Conservation (phyloP, 2,797 vertebrate genomes). For the Myotis vivesi region DNA sequence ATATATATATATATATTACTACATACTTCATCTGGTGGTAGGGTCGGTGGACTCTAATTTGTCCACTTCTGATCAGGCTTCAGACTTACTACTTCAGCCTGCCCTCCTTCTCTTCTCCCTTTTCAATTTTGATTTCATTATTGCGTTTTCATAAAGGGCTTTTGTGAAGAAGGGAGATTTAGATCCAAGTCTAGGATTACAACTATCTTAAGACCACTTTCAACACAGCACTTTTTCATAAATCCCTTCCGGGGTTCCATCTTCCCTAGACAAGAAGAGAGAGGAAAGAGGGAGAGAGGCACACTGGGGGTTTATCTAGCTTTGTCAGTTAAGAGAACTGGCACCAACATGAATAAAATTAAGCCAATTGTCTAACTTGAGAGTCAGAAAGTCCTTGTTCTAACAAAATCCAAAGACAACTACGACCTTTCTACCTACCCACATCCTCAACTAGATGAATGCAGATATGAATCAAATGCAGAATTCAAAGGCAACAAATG, state of each 20-base stretch:
- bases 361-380: not conserved
- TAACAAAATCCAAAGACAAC: constrained; percentile 23
- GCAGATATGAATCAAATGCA: not conserved
- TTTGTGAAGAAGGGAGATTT: constrained; percentile 21
- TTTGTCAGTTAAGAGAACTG: not conserved
- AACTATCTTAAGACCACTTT: constrained; percentile 47
- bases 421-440: not conserved
- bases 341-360: constrained; percentile 41
- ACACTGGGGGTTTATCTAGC: not conserved
- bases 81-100: not conserved
- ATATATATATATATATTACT: not conserved
- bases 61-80: not conserved
- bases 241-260: not conserved
- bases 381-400: not conserved
- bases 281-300: not conserved
- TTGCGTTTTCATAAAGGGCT: constrained; percentile 28
- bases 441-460: not conserved
- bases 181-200: not conserved
- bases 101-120: not conserved
- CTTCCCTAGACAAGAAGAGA: constrained; percentile 39
- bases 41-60: not conserved
- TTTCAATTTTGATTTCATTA: constrained; percentile 26
- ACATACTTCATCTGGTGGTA: not conserved
- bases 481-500: not conserved
- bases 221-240: constrained; percentile 33